Evolutionary conservation across 1,140 invertebrate species (phyloP).

Genomic region (Meteorus sp.): DNA sequence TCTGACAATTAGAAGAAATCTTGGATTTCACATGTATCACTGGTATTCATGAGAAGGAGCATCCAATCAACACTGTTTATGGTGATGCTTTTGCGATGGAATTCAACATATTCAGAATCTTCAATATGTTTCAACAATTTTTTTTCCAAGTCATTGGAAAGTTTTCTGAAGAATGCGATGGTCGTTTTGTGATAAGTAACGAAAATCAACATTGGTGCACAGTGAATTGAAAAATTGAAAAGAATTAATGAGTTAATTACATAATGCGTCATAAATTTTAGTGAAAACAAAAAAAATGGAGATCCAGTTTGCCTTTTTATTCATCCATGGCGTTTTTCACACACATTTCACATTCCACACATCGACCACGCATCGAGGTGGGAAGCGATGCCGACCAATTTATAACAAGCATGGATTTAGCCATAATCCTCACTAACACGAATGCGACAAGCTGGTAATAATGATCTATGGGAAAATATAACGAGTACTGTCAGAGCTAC

Average conservation of each 20-base stretch:
- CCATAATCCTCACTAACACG: conserved; percentile 38
- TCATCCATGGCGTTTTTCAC: background rate
- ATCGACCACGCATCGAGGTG: conserved; percentile 7
- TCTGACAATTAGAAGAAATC: too few species aligned
- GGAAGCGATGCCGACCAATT: conserved; percentile 39
- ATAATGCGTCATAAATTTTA: background rate
- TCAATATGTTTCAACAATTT: too few species aligned
- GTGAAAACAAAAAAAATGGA: background rate
- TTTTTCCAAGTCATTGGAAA: too few species aligned
- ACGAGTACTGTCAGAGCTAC: conserved; percentile 21
- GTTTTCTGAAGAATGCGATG: too few species aligned
- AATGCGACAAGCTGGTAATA: conserved; percentile 35
- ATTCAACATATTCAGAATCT: too few species aligned
- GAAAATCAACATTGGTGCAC: too few species aligned
- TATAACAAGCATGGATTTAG: conserved; percentile 41
- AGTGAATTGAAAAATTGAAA: too few species aligned
- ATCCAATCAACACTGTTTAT: too few species aligned
- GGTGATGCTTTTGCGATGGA: too few species aligned
- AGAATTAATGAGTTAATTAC: background rate
- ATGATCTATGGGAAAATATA: conserved; percentile 37
- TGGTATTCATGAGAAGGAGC: too few species aligned
- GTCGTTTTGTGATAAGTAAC: too few species aligned
- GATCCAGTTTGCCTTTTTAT: background rate
- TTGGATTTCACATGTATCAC: too few species aligned
- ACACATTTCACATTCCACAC: background rate